Percentiles rank a stretch among this genome's conserved stretches.
phyloP scores from a whole-genome alignment of 2,888 invertebrate genomes.

The Stenolophus ochropezus region DNA sequence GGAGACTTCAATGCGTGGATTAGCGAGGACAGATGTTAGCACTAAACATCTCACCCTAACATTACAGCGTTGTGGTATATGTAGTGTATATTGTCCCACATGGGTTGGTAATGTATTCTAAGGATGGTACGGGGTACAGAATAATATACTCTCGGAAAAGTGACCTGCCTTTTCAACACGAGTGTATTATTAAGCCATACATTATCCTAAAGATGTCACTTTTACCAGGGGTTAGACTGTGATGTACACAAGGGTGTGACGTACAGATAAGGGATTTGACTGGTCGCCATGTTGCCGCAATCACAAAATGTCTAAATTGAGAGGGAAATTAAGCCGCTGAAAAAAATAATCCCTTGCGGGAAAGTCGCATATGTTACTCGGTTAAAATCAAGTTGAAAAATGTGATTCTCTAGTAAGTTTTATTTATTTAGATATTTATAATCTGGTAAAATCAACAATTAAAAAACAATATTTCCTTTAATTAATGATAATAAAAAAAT shows the following conservation, averaged over 20 bases:
- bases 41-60: constrained; percentile 68
- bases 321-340: constrained; percentile 63
- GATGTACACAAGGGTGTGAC: constrained; percentile 63
- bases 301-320: constrained; percentile 70
- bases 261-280: constrained; percentile 66
- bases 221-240: constrained; percentile 68
- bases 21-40: constrained; percentile 71
- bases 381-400: not conserved
- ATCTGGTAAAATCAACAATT: too few relatives aligned
- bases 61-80: constrained; percentile 64
- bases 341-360: constrained; percentile 42
- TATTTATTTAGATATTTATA: too few relatives aligned
- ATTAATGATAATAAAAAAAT: too few relatives aligned
- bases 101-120: constrained; percentile 62
- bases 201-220: constrained; percentile 71
- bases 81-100: not conserved
- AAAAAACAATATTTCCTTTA: too few relatives aligned
- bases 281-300: constrained; percentile 71
- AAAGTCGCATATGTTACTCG: constrained; percentile 36
- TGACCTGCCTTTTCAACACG: constrained; percentile 74
- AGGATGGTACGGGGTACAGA: constrained; percentile 67
- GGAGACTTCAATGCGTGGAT: constrained; percentile 70
- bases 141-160: constrained; percentile 73
- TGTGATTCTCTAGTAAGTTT: not conserved
- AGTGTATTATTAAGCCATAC: constrained; percentile 73